Base-by-base conservation (phyloP, 2,797 vertebrate genomes). In the Xiphorhynchus erythropygius region DNA sequence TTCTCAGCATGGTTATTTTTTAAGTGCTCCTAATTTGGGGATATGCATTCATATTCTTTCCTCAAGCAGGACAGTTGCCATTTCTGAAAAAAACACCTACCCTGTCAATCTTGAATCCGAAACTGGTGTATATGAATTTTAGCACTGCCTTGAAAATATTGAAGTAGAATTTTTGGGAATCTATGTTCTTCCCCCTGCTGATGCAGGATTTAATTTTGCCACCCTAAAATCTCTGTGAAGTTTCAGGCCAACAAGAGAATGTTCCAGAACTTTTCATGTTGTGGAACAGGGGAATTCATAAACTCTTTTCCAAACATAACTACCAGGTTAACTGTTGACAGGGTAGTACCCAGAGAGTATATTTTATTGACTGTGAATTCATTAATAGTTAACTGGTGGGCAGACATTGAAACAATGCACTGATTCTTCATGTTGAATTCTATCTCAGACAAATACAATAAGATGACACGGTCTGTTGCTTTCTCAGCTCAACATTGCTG, bases 381-480 rank as follows among this genome's bases (percentile, higher is more conserved):
- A 93, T 92, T 94, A 95, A 91, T 95, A 81, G 87, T 88, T 96
- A 97, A 94, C 94, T 91, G 63, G 55, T 91, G 83, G 88, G 59
- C 90, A 94, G 92, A 86, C 89, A 57, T 28, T 59, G 95, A 94
- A 97, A 96, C 94, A 93, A 96, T 93, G 91, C 4, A 2, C 91
- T 73, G 88, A 91, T 94, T 96, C 89, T 96, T 95, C 85, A 46
- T 82, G 49, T 37, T 91, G 82, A 90, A 63, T 70, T 59, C 73
- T 96, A 94, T 94, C 91, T 96, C 87, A 84, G 89, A 81, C 63
- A 91, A 96, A 94, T 93, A 95, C 95, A 96, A 88, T 93, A 91
- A 81, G 95, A 93, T 89, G 82, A 87, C 82, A 92, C 2, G 77
- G 83, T 94, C 95, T 94, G 89, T 79, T 14, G 62, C 92, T 90